Evolutionary conservation across 2,113 vertebrate species (phyloP), one percentile per base, ranked within the genome.

Genomic region (Synchiropus splendidus): DNA sequence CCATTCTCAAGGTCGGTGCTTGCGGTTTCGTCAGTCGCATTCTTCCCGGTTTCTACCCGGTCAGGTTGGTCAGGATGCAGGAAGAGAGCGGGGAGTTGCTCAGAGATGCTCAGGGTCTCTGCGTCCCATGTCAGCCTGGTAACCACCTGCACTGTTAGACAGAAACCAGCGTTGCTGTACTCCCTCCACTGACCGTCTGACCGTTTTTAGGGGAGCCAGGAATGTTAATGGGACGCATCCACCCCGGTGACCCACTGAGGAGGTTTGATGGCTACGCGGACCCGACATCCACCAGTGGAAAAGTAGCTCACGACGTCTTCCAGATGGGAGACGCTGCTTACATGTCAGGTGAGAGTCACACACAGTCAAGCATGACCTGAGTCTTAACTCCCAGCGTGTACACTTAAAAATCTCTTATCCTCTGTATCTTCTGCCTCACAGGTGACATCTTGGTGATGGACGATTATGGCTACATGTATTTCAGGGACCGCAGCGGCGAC

Each of bases 371-470:
- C n/a, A n/a, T n/a, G n/a, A n/a, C n/a, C n/a, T 36, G 12, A 14
- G 5, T 27, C 21, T 15, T 47, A 9, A 34, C 15, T 21, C 10
- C 21, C 12, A 9, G n/a, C n/a, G n/a, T n/a, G n/a, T n/a, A n/a
- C n/a, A n/a, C n/a, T n/a, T n/a, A n/a, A n/a, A n/a, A n/a, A n/a
- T n/a, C n/a, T 6, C 13, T 13, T 18, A 2, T 31, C 12, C 2
- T 31, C 6, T 31, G 27, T 6, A 8, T 39, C 6, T 48, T 12
- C 3, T 58, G 16, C 39, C 35, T 12, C 27, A 16, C 61, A 92
- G 91, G 91, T 18, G 91, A 94, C 0, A 67, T 93, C 30, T 47
- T 94, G 70, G 87, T 92, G 62, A 94, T 93, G 91, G 91, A 93
- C 1, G 91, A 92, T 2, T 81, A 89, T 2, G 91, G 91, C 16